A percentile compares a stretch with the other conserved stretches of the same genome.
These are phyloP conservation scores for Agrotis exclamationis DNA, from an alignment of 2,888 invertebrate species.

Conservation along the genomic window DNA sequence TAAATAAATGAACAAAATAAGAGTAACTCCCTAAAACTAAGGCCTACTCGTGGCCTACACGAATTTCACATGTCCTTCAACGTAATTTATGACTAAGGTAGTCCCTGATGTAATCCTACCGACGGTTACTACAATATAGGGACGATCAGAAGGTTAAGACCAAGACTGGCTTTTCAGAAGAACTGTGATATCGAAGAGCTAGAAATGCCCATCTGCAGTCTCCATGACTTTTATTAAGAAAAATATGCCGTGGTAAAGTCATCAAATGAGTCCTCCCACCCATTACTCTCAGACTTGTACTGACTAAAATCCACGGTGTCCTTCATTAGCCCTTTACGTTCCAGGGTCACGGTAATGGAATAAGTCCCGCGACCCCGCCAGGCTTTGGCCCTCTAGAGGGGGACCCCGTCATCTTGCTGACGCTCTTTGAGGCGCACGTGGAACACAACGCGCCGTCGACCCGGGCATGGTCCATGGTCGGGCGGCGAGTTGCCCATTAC, in stretches of 20 bases:
- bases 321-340: no score
- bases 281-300: no score
- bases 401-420: no score
- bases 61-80: slow-evolving; percentile 47
- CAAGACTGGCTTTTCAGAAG: not conserved
- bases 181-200: not conserved
- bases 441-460: no score
- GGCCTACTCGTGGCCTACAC: slow-evolving; percentile 22
- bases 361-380: no score
- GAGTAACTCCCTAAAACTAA: slow-evolving; percentile 24
- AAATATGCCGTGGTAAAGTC: not conserved
- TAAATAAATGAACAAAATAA: slow-evolving; percentile 36
- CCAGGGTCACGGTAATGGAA: no score
- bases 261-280: no score
- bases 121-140: slow-evolving; percentile 2
- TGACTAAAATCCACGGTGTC: no score
- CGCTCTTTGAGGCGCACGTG: no score
- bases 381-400: no score
- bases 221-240: not conserved
- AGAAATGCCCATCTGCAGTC: not conserved
- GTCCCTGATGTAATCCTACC: slow-evolving; percentile 54
- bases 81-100: slow-evolving; percentile 49
- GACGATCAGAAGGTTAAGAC: slow-evolving; percentile 16
- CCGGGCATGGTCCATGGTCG: no score
- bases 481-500: no score